phyloP scores from a whole-genome alignment of 2,113 vertebrate species.

The Gasterosteus nipponicus region DNA sequence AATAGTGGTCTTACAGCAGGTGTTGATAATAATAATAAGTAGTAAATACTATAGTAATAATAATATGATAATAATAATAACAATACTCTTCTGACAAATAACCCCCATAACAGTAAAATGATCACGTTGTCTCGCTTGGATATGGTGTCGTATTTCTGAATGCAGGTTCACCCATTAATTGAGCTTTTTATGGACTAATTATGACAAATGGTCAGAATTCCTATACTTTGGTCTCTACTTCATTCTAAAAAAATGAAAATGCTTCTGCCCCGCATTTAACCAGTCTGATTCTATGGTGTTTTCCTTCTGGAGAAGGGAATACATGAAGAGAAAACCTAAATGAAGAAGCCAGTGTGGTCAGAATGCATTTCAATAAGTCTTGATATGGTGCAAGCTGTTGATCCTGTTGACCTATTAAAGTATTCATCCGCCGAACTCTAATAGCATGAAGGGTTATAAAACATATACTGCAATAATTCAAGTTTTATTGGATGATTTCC shows the following conservation, averaged over 20 bases:
- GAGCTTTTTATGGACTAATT: not conserved
- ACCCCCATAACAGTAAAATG: not conserved
- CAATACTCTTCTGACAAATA: too few species aligned
- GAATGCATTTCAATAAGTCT: constrained; percentile 29
- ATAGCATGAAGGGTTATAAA: constrained; percentile 22
- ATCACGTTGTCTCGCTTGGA: not conserved
- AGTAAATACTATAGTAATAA: too few species aligned
- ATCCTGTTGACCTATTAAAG: constrained; percentile 5
- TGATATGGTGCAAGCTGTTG: constrained; percentile 39
- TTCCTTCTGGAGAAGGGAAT: constrained; percentile 29
- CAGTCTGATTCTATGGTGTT: constrained; percentile 14
- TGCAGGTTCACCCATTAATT: not conserved
- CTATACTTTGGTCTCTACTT: constrained; percentile 1
- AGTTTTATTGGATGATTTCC: constrained; percentile 23
- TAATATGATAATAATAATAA: too few species aligned
- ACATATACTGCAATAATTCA: constrained; percentile 5
- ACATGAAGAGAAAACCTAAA: constrained; percentile 25
- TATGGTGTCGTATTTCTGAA: not conserved
- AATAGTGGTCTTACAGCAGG: too few species aligned
- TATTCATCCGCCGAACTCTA: constrained; percentile 35
- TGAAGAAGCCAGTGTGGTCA: not conserved
- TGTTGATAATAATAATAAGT: too few species aligned
- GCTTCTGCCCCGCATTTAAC: not conserved
- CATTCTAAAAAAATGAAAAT: constrained; percentile 10
- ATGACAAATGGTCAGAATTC: not conserved